Evolutionary conservation across 2,797 vertebrate genomes (phyloP), one percentile per base, ranked within the genome.

Genomic region (Anguilla obscura): DNA sequence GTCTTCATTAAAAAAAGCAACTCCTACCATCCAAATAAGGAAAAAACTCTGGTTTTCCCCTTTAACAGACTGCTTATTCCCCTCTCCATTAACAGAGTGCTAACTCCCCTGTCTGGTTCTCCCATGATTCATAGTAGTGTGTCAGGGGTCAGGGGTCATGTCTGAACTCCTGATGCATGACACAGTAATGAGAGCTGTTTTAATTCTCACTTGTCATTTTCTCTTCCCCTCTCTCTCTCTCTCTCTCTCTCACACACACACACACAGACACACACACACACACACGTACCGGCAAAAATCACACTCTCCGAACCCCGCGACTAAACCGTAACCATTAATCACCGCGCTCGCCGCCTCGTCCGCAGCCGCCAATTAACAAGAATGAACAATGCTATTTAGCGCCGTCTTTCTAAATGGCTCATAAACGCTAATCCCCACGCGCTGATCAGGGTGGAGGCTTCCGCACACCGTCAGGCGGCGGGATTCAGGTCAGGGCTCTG

Each of bases 111-210:
- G 45, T 9, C 76, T 80, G 36, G 76, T 80, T 80, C 24, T 21
- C 33, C 24, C 18, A 45, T 1, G 76, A 80, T 40, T 24, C 45
- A 24, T 21, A 48, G 74, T 40, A 33, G 40, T 76, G 40, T 24
- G 40, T 80, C 40, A 48, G 40, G 21, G 45, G 76, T 48, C 45
- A 80, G 40, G 40, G 45, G 40, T 50, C 40, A 50, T 10, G 21
- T 21, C 21, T 40, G 74, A 16, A 80, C 16, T 80, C 40, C 45
- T 80, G 40, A 50, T 80, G 76, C 36, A 33, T 80, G 18, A 80
- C 21, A 80, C 16, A 48, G 76, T 80, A 80, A 80, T 80, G 76
- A 80, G 76, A 50, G 40, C 76, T 50, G 45, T n/a, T 80, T 80
- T 48, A 48, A 80, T 18, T 48, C 40, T 36, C 14, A 48, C 4